These are phyloP conservation scores for Aurelia sp. DNA, from an alignment of 30 jellyfish, hydroid and myxozoan species.

Conservation along the genomic window DNA sequence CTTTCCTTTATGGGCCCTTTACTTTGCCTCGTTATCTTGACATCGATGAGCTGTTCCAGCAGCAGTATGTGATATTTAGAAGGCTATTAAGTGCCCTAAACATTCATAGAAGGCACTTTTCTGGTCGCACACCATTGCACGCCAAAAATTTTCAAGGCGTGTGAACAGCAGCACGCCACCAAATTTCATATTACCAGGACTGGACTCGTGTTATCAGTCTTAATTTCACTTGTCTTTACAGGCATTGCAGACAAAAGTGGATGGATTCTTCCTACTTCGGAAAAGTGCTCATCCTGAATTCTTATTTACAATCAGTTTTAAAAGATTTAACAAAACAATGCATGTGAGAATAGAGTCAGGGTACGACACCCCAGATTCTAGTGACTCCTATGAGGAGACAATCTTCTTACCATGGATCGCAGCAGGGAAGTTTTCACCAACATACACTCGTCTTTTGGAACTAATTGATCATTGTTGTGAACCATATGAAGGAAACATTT, in stretches of 20 bases:
- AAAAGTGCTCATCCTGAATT: conserved; percentile 71
- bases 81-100: no score
- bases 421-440: conserved; percentile 40
- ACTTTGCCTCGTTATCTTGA: no score
- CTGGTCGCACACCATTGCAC: no score
- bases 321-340: conserved; percentile 58
- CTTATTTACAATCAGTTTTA: conserved; percentile 61
- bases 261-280: conserved; percentile 62
- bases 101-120: no score
- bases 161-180: no score
- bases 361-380: conserved; percentile 15
- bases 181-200: no score
- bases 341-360: conserved; percentile 64
- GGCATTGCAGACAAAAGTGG: conserved; percentile 66
- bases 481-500: conserved; percentile 21
- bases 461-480: conserved; percentile 43
- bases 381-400: conserved; percentile 13
- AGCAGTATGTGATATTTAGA: no score
- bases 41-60: no score
- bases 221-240: not conserved
- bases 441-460: conserved; percentile 42
- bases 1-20: no score
- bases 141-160: no score
- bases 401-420: conserved; percentile 17
- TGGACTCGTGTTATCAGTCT: no score